These are phyloP conservation scores for Meteorus cinctellus DNA, from an alignment of 2,888 invertebrate species.

Conservation along the genomic window DNA sequence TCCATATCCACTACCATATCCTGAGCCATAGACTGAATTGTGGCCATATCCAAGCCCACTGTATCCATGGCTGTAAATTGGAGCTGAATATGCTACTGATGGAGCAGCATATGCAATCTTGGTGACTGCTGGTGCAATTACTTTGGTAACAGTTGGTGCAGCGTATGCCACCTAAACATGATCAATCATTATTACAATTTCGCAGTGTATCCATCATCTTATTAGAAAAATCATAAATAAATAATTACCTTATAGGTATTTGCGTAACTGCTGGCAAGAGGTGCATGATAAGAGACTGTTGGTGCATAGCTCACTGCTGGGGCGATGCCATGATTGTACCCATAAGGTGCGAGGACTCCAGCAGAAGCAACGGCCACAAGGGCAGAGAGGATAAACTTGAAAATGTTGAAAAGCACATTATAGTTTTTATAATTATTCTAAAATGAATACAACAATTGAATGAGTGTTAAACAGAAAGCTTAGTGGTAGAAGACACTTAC, in stretches of 20 bases:
- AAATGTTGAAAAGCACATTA: conserved; percentile 30
- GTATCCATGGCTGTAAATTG: conserved; percentile 50
- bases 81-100: conserved; percentile 52
- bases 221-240: conserved; percentile 5
- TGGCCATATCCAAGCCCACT: conserved; percentile 55
- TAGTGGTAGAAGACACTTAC: conserved; percentile 72
- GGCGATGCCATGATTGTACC: conserved; percentile 56
- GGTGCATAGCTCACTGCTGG: conserved; percentile 55
- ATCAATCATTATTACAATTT: neutral
- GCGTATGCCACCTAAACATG: conserved; percentile 53
- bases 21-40: conserved; percentile 54
- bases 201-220: neutral
- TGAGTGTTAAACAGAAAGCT: neutral
- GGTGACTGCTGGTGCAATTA: conserved; percentile 55
- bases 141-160: conserved; percentile 60
- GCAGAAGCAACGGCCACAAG: conserved; percentile 65
- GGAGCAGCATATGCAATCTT: conserved; percentile 61
- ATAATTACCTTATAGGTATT: conserved; percentile 66
- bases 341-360: conserved; percentile 55
- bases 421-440: too few relatives aligned
- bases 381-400: conserved; percentile 76
- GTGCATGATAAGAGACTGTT: conserved; percentile 55
- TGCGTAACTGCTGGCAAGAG: conserved; percentile 64
- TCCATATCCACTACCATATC: conserved; percentile 53
- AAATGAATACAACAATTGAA: too few relatives aligned